phyloP scores from a whole-genome alignment of 2,888 invertebrate species.

The Drosophila formosana region DNA sequence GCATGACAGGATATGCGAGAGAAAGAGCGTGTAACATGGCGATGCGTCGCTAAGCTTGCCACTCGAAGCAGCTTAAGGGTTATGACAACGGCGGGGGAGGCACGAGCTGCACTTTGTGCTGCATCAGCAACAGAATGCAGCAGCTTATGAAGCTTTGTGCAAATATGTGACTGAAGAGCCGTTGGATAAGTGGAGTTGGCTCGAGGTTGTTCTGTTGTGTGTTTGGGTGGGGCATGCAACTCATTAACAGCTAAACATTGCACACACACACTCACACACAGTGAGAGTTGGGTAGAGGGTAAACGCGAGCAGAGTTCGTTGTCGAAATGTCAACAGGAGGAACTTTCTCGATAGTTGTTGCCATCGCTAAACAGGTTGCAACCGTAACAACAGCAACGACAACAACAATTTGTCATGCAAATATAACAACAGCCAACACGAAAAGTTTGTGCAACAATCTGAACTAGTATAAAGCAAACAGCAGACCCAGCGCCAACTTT shows the following conservation, averaged over 20 bases:
- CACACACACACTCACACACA: background rate
- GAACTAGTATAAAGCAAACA: conserved; percentile 51
- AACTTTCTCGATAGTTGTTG: conserved; percentile 55
- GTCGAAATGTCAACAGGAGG: conserved; percentile 45
- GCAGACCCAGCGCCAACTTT: conserved; percentile 62
- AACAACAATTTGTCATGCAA: conserved; percentile 67
- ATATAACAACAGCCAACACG: conserved; percentile 55
- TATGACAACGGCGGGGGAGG: conserved; percentile 1
- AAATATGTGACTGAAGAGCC: conserved; percentile 57
- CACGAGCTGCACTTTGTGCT: conserved; percentile 53
- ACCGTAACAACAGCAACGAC: conserved; percentile 14
- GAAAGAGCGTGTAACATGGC: conserved; percentile 51
- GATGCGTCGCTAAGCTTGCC: conserved; percentile 62
- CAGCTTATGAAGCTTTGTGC: conserved; percentile 57
- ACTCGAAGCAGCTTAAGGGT: conserved; percentile 62
- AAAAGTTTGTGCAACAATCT: conserved; percentile 56
- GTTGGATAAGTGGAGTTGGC: conserved; percentile 23
- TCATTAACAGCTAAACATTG: conserved; percentile 59
- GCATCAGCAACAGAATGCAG: conserved; percentile 58
- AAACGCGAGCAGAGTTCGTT: conserved; percentile 23
- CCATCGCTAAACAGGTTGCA: conserved; percentile 38
- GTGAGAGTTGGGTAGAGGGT: background rate
- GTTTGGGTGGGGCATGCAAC: conserved; percentile 29
- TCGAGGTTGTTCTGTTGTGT: background rate
- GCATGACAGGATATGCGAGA: conserved; percentile 12